Base-by-base conservation (phyloP, 2,797 vertebrate species). In the Neosilurus mollespiculum region DNA sequence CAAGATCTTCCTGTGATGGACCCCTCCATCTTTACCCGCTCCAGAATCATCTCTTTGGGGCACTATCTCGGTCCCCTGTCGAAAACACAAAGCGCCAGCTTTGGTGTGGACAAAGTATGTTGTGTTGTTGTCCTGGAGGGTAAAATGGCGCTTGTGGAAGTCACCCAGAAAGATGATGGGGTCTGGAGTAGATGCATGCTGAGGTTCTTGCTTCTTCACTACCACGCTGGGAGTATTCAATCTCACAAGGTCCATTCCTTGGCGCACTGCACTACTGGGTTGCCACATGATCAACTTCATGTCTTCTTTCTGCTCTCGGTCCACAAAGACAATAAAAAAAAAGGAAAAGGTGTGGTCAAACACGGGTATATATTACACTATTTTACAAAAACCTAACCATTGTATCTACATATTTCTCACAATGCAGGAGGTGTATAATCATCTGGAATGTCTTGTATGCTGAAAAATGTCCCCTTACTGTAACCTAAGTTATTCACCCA, bases 31-130 rank as follows among this genome's bases (percentile, higher is more conserved):
- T 81, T 91, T 94, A 22, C 82, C 85, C 16, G 85, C 64, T 66
- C 89, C 91, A 84, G 88, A 75, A 76, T 91, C 92, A 67, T 94
- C 93, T 85, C 90, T 94, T 1, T 87, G 89, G 20, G 87, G 83
- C 0, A 91, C 91, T 86, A 95, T 93, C 91, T 96, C 97, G 0
- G 97, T 99, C 30, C 98, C 98, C 9, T 95, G 95, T 20, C 94
- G 95, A 92, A 99, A 99, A 91, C 98, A 99, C 82, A 96, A 83
- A 0, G 97, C 97, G 0, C 98, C 98, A 0, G 96, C 96, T 92
- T 96, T 97, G 91, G 97, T 99, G 85, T 93, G 95, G 64, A 96
- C 94, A 83, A 99, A 99, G 71, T 98, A 99, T 4, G 95, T 87
- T 0, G 92, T 92, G 59, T 87, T 93, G 91, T 99, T 96, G 78